These are phyloP conservation scores for Scrobipalpa atriplicella DNA, from an alignment of 2,888 invertebrate species.

Conservation along the genomic window DNA sequence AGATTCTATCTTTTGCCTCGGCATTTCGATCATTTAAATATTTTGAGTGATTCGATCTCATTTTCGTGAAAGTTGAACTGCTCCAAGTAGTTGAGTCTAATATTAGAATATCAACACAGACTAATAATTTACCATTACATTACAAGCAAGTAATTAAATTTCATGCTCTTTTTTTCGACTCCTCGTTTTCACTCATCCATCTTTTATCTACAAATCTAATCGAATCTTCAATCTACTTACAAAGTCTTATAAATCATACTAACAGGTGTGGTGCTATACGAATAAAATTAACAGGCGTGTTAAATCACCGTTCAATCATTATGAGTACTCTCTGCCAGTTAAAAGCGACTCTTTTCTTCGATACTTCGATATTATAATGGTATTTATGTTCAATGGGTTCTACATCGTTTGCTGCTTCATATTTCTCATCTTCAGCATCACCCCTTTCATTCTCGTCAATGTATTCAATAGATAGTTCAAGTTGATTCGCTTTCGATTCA, in stretches of 20 bases:
- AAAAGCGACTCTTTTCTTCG: constrained; percentile 15
- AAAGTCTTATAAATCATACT: constrained; percentile 56
- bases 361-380: constrained; percentile 1
- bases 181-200: constrained; percentile 20
- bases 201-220: constrained; percentile 28
- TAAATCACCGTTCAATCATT: constrained; percentile 68
- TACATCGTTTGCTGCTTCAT: not conserved
- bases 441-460: not conserved
- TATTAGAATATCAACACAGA: not conserved
- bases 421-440: not conserved
- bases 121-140: not conserved
- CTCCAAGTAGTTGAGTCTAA: no score
- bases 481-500: not conserved
- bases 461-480: not conserved
- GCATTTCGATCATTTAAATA: no score
- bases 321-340: constrained; percentile 33
- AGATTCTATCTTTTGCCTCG: no score
- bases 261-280: constrained; percentile 44
- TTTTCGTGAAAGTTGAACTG: no score
- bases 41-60: no score
- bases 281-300: constrained; percentile 68
- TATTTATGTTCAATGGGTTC: not conserved
- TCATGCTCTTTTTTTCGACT: constrained; percentile 8
- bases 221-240: constrained; percentile 25
- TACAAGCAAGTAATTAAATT: constrained; percentile 20